Base-by-base conservation (phyloP, 2,797 vertebrate genomes). In the Gephyroberyx darwinii region DNA sequence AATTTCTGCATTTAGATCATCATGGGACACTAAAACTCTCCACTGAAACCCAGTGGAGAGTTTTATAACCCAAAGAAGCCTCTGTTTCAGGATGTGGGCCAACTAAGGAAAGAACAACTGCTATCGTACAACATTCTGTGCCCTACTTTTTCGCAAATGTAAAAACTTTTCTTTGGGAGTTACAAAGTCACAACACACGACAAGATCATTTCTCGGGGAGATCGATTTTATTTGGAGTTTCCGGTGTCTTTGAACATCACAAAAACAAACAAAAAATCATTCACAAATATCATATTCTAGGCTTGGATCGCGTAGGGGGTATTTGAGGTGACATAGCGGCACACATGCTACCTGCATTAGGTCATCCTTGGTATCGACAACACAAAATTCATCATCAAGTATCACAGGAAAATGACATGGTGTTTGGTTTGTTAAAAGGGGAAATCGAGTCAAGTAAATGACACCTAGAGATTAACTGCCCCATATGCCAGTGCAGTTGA, bases 161-260 rank as follows among this genome's bases (percentile, higher is more conserved):
- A 33, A 41, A 59, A 59, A 50, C 16, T 17, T 7, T 16, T 20
- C 7, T 14, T 45, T 51, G 37, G 5, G 2, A 56, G n/a, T 57
- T n/a, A 67, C 8, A 47, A 54, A 54, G 26, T 26, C 26, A 48
- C n/a, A 5, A 17, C 26, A 52, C 48, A 66, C 0, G 48, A 17
- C 16, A 16, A 47, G 8, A 14, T 20, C 2, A 3, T 69, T 74
- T 45, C 63, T 30, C 33, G 47, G 41, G 64, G 48, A 67, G 69
- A 19, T 70, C 17, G 4, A 22, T 37, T 86, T 86, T 81, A 87
- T 85, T 84, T 43, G 31, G 19, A 60, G 65, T 74, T 65, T 58
- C 17, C 57, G 31, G 51, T 16, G 53, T 67, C 20, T 35, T 67
- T 37, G 14, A 60, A 69, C 37, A 72, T 60, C 55, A 77, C 35